These are phyloP conservation scores for Balaenoptera acutorostrata DNA, from an alignment of 2,113 vertebrate genomes.

Conservation along the genomic window DNA sequence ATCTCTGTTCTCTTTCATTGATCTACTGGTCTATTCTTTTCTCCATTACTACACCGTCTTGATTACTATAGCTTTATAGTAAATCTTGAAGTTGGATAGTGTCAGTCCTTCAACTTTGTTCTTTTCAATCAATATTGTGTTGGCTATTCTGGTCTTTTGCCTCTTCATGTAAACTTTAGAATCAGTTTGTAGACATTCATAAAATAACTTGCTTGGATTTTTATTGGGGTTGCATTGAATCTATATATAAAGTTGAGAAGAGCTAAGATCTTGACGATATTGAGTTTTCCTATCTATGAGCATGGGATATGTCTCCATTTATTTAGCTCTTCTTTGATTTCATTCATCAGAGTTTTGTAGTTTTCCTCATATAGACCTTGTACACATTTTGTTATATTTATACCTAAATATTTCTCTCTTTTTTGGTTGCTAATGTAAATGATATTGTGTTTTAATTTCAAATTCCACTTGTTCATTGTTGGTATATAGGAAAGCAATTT, in stretches of 20 bases:
- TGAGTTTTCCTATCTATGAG: not conserved
- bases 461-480: not conserved
- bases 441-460: not conserved
- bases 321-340: not conserved
- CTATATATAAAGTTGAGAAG: not conserved
- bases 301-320: not conserved
- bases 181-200: not conserved
- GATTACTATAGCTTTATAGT: not conserved
- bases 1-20: not conserved
- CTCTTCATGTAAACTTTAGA: not conserved
- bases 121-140: not conserved
- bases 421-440: not conserved
- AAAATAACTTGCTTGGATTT: not conserved
- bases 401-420: not conserved
- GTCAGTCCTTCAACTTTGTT: not conserved
- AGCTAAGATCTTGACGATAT: not conserved
- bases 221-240: not conserved
- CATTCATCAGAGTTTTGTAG: not conserved
- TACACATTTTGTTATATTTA: not conserved
- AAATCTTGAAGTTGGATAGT: not conserved
- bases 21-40: not conserved
- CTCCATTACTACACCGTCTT: not conserved
- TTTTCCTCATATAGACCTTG: not conserved
- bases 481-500: not conserved
- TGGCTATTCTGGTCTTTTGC: not conserved